Base-by-base conservation (phyloP, 2,888 invertebrate species). In the Apotomis turbidana region DNA sequence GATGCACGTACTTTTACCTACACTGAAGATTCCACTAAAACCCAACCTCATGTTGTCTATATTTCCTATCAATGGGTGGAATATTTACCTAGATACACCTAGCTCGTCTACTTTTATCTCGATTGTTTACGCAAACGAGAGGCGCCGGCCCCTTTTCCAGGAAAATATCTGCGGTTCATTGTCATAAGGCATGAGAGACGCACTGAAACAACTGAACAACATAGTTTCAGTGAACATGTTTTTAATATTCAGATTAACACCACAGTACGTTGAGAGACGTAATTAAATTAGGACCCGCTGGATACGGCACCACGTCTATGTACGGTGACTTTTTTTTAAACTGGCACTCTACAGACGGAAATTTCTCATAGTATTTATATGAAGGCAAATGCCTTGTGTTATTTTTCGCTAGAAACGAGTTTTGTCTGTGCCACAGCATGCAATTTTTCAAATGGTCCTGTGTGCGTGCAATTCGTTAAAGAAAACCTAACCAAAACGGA, bases 51-150 rank as follows among this genome's bases (percentile, higher is more conserved):
- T 15, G 38, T 15, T 10, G 13, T 41, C 15, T 15, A 49, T 64
- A 46, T 44, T 55, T 15, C 0, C 44, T 55, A 64, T 44, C 64
- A 64, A 64, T 64, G 15, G 27, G 54, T 27, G 10, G 55, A 5
- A 54, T 57, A 66, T 70, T 70, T 59, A 64, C 49, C 59, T 70
- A 66, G 64, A 60, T 60, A 38, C 41, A 36, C 27, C 44, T 60
- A 60, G n/a, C 70, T 12, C 54, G 67, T 66, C 71, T 71, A 67
- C 71, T 71, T 71, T 67, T 71, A 67, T 61, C 71, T 60, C 51
- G 46, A 58, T 71, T 71, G 71, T 67, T 71, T 71, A 67, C 67
- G 67, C 55, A 60, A 55, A 49, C 60, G 49, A 10, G 71, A 67
- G 61, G 71, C 66, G 67, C 58, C 67, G n/a, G 58, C 13, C 54